A percentile compares a stretch with the other conserved stretches of the same genome.
phyloP scores from a whole-genome alignment of 2,797 vertebrate species.

The Aratinga solstitialis region DNA sequence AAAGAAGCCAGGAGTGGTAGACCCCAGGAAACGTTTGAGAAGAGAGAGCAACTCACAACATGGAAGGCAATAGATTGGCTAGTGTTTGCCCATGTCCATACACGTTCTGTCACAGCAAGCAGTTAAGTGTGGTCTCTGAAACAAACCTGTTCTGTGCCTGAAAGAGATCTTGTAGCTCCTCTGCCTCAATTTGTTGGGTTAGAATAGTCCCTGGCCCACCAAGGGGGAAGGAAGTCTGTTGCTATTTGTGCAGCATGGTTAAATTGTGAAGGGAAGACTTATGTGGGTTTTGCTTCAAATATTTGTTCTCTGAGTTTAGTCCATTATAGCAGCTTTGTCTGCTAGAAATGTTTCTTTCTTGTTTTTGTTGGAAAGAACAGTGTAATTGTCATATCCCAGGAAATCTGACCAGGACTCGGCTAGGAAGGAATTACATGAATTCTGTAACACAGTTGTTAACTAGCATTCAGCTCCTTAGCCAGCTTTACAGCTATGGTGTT shows the following conservation, averaged over 20 bases:
- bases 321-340: neutral
- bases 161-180: neutral
- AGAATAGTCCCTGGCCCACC: neutral
- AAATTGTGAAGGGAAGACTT: neutral
- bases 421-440: neutral
- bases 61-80: neutral
- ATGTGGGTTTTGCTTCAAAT: neutral
- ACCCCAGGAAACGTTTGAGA: neutral
- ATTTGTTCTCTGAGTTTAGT: neutral
- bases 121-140: neutral
- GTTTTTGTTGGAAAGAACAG: neutral
- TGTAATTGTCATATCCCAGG: neutral
- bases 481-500: neutral
- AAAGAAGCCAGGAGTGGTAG: neutral
- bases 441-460: neutral
- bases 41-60: neutral
- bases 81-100: neutral
- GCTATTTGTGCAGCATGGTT: neutral
- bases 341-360: neutral
- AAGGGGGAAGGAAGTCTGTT: neutral
- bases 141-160: neutral
- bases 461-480: neutral
- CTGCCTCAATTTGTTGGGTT: neutral
- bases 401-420: rapidly evolving
- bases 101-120: neutral